A percentile compares a stretch with the other conserved stretches of the same genome.
Evolutionary conservation across 2,888 invertebrate genomes (phyloP).

Genomic region (Stenolophus ochropezus): DNA sequence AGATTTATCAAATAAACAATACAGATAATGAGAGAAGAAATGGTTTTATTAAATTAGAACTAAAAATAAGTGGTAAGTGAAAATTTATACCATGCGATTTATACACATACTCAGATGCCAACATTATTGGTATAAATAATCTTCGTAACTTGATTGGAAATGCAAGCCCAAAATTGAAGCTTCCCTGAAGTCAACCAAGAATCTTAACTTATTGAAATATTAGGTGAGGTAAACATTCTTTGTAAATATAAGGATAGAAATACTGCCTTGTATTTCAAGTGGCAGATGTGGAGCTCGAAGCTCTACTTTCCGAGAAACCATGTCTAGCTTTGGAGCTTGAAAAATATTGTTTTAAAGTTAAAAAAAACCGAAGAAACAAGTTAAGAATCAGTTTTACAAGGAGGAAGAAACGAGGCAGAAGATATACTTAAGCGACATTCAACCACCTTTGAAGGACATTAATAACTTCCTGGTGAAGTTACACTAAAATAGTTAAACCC

Average conservation of each 20-base stretch:
- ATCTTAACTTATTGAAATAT: slow-evolving; percentile 10
- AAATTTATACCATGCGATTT: not conserved
- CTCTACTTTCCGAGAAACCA: no score
- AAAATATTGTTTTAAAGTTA: not conserved
- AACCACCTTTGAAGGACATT: slow-evolving; percentile 33
- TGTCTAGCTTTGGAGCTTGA: not conserved
- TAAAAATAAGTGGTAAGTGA: not conserved
- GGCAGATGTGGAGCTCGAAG: no score
- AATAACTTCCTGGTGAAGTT: slow-evolving; percentile 36
- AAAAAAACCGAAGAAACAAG: not conserved
- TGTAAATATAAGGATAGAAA: slow-evolving; percentile 9
- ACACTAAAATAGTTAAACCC: slow-evolving; percentile 40
- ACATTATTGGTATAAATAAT: not conserved
- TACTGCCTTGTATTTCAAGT: no score
- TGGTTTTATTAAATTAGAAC: not conserved
- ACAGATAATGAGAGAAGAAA: not conserved
- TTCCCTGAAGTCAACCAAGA: not conserved
- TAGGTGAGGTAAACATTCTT: not conserved
- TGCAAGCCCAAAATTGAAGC: not conserved
- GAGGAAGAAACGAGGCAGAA: not conserved
- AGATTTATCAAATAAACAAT: not conserved
- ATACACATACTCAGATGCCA: not conserved
- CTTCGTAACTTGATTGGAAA: not conserved
- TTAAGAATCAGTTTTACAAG: not conserved
- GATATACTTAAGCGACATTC: slow-evolving; percentile 13